Evolutionary conservation across 2,797 vertebrate species (phyloP), one percentile per base, ranked within the genome.

Genomic region (Hapalemur alaotrensis): DNA sequence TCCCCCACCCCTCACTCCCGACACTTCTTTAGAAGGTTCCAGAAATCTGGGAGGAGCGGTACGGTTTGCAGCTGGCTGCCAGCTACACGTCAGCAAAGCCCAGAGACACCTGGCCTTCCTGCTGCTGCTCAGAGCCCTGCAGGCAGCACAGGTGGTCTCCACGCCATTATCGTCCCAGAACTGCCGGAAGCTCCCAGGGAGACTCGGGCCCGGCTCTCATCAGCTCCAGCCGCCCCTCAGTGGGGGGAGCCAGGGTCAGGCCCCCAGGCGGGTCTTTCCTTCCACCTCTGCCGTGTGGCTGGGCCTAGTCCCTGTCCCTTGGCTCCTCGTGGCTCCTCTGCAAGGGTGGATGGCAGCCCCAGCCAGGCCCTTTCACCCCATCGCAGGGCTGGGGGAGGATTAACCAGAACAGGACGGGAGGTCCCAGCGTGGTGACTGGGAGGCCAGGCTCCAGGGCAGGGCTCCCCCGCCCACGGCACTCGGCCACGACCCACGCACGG

Each of bases 351-450:
- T 5, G 11, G 35, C 15, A 41, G 41, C 50, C 38, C 25, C 48
- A 10, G 32, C 22, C 59, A 4, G 41, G 63, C 7, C 25, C 54
- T 35, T 22, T 25, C n/a, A 2, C 23, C 54, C 32, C 20, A 14
- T 61, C 23, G 5, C 7, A 0, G 65, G 25, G 72, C 48, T 28
- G 14, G n/a, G 90, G 86, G n/a, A 54, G 0, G 59, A 46, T 1
- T 20, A 1, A 30, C 4, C 0, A 6, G 46, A 28, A 54, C 30
- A 22, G 35, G 0, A 7, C 2, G 4, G 38, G 35, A 43, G 8
- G 63, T 30, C 3, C 9, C 65, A 7, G 2, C 0, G 0, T 2
- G 1, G 41, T 6, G 63, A 43, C 6, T 0, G 0, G 8, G 6
- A 10, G 2, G 18, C 43, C 0, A 0, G 11, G 38, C 38, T 91